Evolutionary conservation across 1,140 invertebrate genomes (phyloP).

Genomic region (Ctenoplectra terminalis): DNA sequence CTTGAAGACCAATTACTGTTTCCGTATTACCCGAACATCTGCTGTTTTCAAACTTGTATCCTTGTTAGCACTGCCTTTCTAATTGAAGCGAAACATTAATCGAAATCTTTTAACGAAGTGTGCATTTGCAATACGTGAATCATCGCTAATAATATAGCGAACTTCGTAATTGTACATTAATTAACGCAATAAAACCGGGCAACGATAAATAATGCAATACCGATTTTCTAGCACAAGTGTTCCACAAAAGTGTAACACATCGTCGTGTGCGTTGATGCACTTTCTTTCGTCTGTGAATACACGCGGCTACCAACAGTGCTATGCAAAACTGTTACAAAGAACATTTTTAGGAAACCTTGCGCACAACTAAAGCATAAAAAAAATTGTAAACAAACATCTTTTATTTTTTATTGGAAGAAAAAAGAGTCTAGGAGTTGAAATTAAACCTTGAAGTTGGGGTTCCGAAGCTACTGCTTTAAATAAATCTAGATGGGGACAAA

Average conservation of each 20-base stretch:
- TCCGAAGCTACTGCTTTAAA: too few relatives aligned
- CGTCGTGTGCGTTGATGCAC: not conserved
- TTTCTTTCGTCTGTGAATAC: not conserved
- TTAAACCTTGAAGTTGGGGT: too few relatives aligned
- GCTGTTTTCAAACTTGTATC: not conserved
- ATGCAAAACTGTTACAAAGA: too few relatives aligned
- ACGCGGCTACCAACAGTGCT: not conserved
- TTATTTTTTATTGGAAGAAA: too few relatives aligned
- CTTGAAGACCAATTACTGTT: not conserved
- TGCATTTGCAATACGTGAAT: not conserved
- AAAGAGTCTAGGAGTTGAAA: too few relatives aligned
- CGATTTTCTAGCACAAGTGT: slow-evolving; percentile 23
- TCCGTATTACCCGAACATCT: not conserved
- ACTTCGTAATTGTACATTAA: not conserved
- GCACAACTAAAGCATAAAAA: too few relatives aligned
- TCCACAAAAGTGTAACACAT: slow-evolving; percentile 26
- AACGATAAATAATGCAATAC: slow-evolving; percentile 6
- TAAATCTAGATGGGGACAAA: too few relatives aligned
- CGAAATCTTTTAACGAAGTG: too few relatives aligned
- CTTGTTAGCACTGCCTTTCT: not conserved
- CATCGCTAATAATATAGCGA: not conserved
- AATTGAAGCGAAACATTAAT: not conserved
- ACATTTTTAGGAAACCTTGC: too few relatives aligned
- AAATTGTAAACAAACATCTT: too few relatives aligned
- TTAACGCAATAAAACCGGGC: not conserved